Base-by-base conservation (phyloP, 2,888 invertebrate species). In the Lepidocyrtoides sp. region DNA sequence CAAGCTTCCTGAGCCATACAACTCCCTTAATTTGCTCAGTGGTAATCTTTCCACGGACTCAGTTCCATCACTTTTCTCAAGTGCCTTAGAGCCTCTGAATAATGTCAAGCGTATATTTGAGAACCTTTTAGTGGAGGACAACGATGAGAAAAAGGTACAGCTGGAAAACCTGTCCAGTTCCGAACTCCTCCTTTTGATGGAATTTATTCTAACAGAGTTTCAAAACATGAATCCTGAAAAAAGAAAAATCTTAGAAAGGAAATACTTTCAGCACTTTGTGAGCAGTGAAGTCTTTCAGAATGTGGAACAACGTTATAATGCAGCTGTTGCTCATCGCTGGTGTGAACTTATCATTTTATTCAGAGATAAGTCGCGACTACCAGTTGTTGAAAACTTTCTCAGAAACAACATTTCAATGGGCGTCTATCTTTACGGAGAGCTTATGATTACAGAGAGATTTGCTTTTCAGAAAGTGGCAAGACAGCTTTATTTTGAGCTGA, bases 351-450 rank as follows among this genome's bases (percentile, higher is more conserved):
- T 95, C 20, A 94, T 95, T 4, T 94, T 95, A 89, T 94, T 95
- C 86, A 94, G 94, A 88, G 94, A 94, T 23, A 89, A 69, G 2
- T 82, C 91, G 7, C 93, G 92, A 66, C 94, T 95, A 36, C 2
- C 60, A 1, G 94, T 94, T 66, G 94, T 95, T 0, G 75, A 93
- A 82, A 29, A 92, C 0, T 95, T 95, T 93, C 94, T 95, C 1
- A 82, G 93, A 0, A 93, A 95, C 51, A 95, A 95, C 93, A 95
- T 95, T 94, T 95, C 95, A 92, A 95, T 95, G 95, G 95, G 95
- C 48, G 95, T 95, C n/a, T 95, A 95, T 92, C 93, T 95, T 72
- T 95, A 95, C 94, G 95, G 95, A 7, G 95, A 95, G 90, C 92
- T 95, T 44, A 94, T 95, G 84, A 94, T 95, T n/a, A 95, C 95